phyloP scores from a whole-genome alignment of 1,140 invertebrate genomes.

The Sweltsa coloradensis region DNA sequence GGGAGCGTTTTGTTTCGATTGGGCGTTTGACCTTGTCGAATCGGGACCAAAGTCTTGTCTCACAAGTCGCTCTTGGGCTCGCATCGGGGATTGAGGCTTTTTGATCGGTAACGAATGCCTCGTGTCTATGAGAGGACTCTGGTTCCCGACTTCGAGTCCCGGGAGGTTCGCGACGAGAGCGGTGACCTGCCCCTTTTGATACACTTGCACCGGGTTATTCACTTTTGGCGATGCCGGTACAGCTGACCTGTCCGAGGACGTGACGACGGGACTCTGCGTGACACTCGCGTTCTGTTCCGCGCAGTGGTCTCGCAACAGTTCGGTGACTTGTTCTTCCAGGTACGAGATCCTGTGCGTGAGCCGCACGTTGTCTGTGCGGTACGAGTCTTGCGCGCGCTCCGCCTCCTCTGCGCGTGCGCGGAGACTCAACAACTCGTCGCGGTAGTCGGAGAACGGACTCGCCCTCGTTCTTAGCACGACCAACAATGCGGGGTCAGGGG shows the following conservation, averaged over 20 bases:
- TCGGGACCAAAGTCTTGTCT: too few relatives aligned
- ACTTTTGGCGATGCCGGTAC: slow-evolving; percentile 25
- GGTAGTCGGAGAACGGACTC: slow-evolving; percentile 23
- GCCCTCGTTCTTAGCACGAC: slow-evolving; percentile 40
- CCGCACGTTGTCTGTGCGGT: slow-evolving; percentile 65
- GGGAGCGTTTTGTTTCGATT: too few relatives aligned
- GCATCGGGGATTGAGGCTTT: too few relatives aligned
- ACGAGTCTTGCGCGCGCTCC: slow-evolving; percentile 41
- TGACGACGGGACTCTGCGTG: too few relatives aligned
- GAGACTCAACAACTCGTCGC: slow-evolving; percentile 38
- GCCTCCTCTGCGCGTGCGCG: slow-evolving; percentile 45
- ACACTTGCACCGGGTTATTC: slow-evolving; percentile 37
- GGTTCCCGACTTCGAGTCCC: slow-evolving; percentile 34
- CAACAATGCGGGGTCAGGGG: slow-evolving; percentile 29
- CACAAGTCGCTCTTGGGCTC: too few relatives aligned
- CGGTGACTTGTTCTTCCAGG: slow-evolving; percentile 73
- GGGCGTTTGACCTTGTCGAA: too few relatives aligned
- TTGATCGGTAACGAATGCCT: too few relatives aligned
- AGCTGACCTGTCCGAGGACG: too few relatives aligned
- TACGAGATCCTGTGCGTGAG: slow-evolving; percentile 79
- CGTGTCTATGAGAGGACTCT: too few relatives aligned
- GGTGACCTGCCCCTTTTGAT: slow-evolving; percentile 45
- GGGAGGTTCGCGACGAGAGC: slow-evolving; percentile 41
- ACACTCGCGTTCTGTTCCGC: too few relatives aligned
- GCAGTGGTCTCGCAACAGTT: slow-evolving; percentile 38